Evolutionary conservation across 2,113 vertebrate species (phyloP), one percentile per base, ranked within the genome.

Genomic region (Pluvianellus socialis): DNA sequence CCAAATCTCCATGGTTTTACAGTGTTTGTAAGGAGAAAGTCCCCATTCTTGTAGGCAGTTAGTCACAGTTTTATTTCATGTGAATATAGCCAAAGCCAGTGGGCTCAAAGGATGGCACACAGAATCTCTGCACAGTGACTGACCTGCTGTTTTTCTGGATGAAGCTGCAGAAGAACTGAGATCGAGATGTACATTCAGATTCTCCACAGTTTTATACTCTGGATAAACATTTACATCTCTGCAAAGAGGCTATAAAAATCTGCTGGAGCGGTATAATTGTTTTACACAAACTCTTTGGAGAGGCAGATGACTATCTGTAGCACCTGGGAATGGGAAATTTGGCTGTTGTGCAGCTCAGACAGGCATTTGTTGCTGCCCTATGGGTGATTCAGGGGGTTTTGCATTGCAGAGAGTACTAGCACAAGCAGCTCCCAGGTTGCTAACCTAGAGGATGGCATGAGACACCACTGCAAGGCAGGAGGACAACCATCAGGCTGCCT

Each of bases 321-420:
- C 52, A 71, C 5, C 27, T 4, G 1, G 26, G 22, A 87, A 68
- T 1, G 47, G 58, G 52, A 81, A 85, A 79, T 12, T 0, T 0
- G 32, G 52, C 20, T 38, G 21, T 9, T 63, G 40, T 7, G 2
- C 15, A 12, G 17, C 32, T 71, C 73, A 84, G 50, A 32, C 26
- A 17, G 22, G 45, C 27, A 40, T 61, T 22, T 74, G 24, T 9
- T 70, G 40, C 35, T 84, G 49, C 7, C 55, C 70, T 47, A 10
- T 14, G n/a, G 22, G 35, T 3, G 3, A 53, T 47, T 4, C 3
- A 4, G 44, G 38, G 12, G 0, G 14, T 56, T 67, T 56, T 26
- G 7, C 9, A 20, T 9, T 5, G 3, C 2, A 1, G 26, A n/a
- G 18, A 61, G 17, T 32, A 27, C 14, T 12, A n/a, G 12, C 8